Evolutionary conservation across 1,140 invertebrate genomes (phyloP), one percentile per base, ranked within the genome.

Genomic region (Lasioglossum baleicum): DNA sequence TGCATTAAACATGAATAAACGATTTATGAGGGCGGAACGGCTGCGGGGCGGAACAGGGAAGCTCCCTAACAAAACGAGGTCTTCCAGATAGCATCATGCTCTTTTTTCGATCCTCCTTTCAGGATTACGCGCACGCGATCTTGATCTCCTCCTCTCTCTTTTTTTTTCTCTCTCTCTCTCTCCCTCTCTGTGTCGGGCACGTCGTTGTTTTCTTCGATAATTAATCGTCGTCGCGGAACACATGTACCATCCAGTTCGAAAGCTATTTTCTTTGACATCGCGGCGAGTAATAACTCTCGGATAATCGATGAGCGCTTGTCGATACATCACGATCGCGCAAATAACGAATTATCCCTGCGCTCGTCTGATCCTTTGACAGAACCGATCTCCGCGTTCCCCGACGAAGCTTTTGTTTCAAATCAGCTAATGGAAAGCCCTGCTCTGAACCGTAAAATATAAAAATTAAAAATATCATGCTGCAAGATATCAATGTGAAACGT

Each of bases 1-100:
- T 84, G 84, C 85, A 84, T 87, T 87, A 90, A 90, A 90, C 88
- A 90, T 88, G 88, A 87, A 90, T 90, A 90, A 90, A 90, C 89
- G 86, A 90, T 90, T 90, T 88, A 88, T 88, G 88, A 86, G 85
- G 78, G 67, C 78, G 76, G 71, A 76, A 78, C 48, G 69, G 75
- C 74, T 73, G 80, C 65, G 81, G 56, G 79, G 40, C 51, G 56
- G 64, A 31, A 26, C n/a, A 35, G 40, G 35, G 66, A 51, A 17
- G 40, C 10, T 61, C 60, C 53, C 72, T 44, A 73, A 64, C 75
- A 70, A 82, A 85, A 82, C 44, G 60, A 73, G 69, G 26, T 72
- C 78, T 60, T 67, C 44, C 35, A 20, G 75, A 83, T 83, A 76
- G 51, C 73, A 35, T 67, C 20, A 31, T 35, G 26, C 26, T 67